These are phyloP conservation scores for Drosophila leonis DNA, from an alignment of 2,888 invertebrate genomes.

Conservation along the genomic window DNA sequence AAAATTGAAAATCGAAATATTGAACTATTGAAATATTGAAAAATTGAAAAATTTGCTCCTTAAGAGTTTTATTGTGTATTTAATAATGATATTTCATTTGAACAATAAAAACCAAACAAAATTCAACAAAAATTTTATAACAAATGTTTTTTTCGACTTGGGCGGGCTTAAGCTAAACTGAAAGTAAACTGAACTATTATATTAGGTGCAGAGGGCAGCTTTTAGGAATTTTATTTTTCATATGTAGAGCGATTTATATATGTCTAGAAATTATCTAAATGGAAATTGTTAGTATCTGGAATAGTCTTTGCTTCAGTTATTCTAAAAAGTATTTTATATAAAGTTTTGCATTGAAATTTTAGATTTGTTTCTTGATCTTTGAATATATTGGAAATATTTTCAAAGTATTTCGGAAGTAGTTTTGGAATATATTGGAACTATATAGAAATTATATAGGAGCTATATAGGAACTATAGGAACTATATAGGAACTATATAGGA, in stretches of 20 bases:
- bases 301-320: too few relatives aligned
- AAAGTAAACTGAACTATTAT: neutral
- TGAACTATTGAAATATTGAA: constrained; percentile 24
- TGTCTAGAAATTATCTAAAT: too few relatives aligned
- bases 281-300: too few relatives aligned
- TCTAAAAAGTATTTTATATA: neutral
- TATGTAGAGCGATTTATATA: too few relatives aligned
- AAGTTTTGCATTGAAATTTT: neutral
- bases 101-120: constrained; percentile 49
- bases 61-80: constrained; percentile 66
- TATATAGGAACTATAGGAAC: too few relatives aligned
- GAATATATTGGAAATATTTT: neutral
- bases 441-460: too few relatives aligned
- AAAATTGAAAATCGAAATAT: constrained; percentile 26
- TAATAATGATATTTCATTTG: constrained; percentile 49
- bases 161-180: neutral
- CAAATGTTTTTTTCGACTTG: constrained; percentile 7
- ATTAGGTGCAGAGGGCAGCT: too few relatives aligned
- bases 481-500: too few relatives aligned
- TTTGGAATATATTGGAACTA: too few relatives aligned
- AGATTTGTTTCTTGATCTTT: neutral
- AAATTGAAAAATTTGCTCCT: constrained; percentile 59
- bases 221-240: too few relatives aligned
- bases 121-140: constrained; percentile 2
- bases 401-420: too few relatives aligned